A percentile compares a stretch with the other conserved stretches of the same genome.
phyloP scores from a whole-genome alignment of 2,797 vertebrate genomes.

The Mergus octosetaceus region DNA sequence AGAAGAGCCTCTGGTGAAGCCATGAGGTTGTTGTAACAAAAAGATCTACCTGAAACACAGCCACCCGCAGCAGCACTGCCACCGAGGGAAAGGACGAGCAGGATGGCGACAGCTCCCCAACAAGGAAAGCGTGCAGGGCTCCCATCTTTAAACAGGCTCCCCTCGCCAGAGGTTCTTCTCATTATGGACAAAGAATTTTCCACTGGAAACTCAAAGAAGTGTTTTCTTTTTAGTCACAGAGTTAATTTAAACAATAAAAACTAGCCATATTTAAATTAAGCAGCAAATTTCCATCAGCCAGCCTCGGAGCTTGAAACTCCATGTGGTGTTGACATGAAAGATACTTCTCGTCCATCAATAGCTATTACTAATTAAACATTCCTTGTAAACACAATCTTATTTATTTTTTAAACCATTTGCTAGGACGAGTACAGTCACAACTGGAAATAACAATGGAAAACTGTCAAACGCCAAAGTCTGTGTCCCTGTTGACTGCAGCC shows the following conservation, averaged over 20 bases:
- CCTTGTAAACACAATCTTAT: not conserved
- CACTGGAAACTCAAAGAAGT: slow-evolving; percentile 6
- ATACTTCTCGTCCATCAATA: not conserved
- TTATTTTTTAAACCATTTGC: not conserved
- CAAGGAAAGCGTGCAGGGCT: not conserved
- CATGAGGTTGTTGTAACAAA: accelerated
- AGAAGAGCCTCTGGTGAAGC: not conserved
- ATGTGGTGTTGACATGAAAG: not conserved
- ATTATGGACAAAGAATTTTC: slow-evolving; percentile 25
- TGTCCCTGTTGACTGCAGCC: not conserved
- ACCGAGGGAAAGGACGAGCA: accelerated
- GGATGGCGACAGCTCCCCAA: not conserved
- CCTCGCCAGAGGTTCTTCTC: not conserved
- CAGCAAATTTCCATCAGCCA: not conserved
- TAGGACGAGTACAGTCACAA: not conserved
- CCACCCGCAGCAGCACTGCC: not conserved
- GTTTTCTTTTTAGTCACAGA: not conserved
- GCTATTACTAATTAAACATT: not conserved
- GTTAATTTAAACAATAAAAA: not conserved
- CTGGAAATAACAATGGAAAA: not conserved
- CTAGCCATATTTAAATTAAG: not conserved
- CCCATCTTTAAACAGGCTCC: not conserved
- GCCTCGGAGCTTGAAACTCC: not conserved
- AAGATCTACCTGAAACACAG: not conserved
- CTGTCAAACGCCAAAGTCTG: not conserved